Conservation (phyloP, 2,797 vertebrate genomes). For the Huso huso region DNA sequence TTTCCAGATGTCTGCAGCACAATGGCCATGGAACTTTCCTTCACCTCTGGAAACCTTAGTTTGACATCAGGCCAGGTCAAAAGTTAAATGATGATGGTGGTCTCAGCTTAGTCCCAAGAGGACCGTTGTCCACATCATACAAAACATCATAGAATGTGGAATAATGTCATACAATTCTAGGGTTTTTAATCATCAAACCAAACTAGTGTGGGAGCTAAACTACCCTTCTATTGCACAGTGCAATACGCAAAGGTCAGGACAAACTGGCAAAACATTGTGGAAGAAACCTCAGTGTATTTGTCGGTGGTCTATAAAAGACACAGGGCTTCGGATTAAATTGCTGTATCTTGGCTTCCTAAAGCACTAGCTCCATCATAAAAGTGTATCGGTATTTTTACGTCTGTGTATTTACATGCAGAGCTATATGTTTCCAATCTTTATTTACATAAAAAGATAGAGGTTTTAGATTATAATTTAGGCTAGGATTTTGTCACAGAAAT, state of each 20-base stretch:
- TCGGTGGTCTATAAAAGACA: conserved; percentile 39
- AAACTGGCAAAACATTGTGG: conserved; percentile 32
- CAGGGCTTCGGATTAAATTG: too few relatives aligned
- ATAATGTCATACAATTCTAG: background rate
- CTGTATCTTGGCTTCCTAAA: too few relatives aligned
- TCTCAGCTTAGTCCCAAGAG: conserved; percentile 45
- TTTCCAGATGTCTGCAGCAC: conserved; percentile 8
- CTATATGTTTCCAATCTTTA: too few relatives aligned
- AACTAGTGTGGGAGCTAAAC: conserved; percentile 35
- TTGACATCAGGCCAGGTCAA: conserved; percentile 59
- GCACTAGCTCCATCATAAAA: too few relatives aligned
- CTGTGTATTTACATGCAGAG: too few relatives aligned
- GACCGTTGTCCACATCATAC: conserved; percentile 51
- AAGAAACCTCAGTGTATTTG: conserved; percentile 41
- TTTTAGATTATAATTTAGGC: too few relatives aligned
- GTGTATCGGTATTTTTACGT: too few relatives aligned
- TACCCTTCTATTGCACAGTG: conserved; percentile 45
- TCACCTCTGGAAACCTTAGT: conserved; percentile 41
- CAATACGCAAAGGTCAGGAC: conserved; percentile 46
- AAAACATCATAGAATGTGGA: conserved; percentile 22
- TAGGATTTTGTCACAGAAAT: too few relatives aligned
- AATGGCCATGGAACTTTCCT: conserved; percentile 17
- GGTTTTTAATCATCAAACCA: conserved; percentile 45
- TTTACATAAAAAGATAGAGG: too few relatives aligned
- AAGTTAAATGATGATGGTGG: conserved; percentile 56